These are phyloP conservation scores for Prolemur simus DNA, from an alignment of 2,113 vertebrate species.

Conservation along the genomic window DNA sequence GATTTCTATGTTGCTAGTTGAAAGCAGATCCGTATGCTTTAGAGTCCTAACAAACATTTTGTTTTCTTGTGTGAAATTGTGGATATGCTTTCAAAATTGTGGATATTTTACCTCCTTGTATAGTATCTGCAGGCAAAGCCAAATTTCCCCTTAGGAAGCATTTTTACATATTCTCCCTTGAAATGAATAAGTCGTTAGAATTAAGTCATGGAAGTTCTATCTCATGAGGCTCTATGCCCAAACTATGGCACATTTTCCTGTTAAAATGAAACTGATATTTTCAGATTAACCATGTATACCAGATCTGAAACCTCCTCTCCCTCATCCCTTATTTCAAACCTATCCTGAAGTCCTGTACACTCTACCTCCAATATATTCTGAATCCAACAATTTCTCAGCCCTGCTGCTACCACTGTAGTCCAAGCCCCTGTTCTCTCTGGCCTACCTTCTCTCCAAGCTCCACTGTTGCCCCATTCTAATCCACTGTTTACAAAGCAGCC, in stretches of 20 bases:
- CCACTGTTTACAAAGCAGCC: not conserved
- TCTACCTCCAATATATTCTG: not conserved
- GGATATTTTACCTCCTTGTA: not conserved
- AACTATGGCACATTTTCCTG: not conserved
- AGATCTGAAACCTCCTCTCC: not conserved
- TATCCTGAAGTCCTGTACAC: not conserved
- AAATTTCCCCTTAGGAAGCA: not conserved
- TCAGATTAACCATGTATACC: not conserved
- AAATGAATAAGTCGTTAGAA: not conserved
- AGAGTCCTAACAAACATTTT: not conserved
- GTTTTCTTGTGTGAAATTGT: not conserved
- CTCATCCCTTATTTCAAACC: not conserved
- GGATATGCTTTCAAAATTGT: not conserved
- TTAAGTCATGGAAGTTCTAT: not conserved
- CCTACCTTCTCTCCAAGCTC: not conserved
- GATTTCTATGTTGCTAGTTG: not conserved
- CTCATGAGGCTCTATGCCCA: not conserved
- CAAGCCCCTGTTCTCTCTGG: not conserved
- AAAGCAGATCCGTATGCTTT: not conserved
- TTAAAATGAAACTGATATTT: not conserved
- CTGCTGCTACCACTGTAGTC: not conserved
- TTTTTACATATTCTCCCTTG: not conserved
- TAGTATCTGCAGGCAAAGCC: not conserved
- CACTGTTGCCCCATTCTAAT: not conserved
- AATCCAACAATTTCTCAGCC: not conserved